These are phyloP conservation scores for Leptopilina clavipes DNA, from an alignment of 1,140 invertebrate species.

Conservation along the genomic window DNA sequence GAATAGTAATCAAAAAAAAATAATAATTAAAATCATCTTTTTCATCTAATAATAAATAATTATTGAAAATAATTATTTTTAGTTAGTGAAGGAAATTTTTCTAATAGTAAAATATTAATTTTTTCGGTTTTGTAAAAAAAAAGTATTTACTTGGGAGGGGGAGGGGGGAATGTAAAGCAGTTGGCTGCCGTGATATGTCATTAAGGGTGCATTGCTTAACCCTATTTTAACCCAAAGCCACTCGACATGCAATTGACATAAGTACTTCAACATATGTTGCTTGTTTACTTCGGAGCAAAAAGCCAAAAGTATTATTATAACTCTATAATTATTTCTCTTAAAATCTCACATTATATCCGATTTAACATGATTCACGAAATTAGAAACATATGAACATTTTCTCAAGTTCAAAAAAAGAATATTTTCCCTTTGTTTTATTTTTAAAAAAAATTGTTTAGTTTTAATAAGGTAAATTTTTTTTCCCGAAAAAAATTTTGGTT, in stretches of 20 bases:
- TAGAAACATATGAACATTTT: background rate
- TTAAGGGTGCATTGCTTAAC: conserved; percentile 65
- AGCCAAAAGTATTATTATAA: conserved; percentile 2
- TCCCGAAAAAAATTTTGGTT: too few species aligned
- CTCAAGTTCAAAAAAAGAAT: too few species aligned
- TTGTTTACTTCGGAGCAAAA: background rate
- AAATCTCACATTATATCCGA: background rate
- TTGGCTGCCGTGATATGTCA: conserved; percentile 49
- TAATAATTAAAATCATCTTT: too few species aligned
- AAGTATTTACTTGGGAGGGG: background rate
- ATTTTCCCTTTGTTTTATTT: too few species aligned
- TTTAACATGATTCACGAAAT: background rate
- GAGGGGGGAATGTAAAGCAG: conserved; percentile 35
- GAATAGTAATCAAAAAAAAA: too few species aligned
- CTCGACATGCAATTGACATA: conserved; percentile 40
- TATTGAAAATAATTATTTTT: too few species aligned
- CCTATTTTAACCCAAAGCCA: conserved; percentile 51
- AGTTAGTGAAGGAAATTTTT: background rate
- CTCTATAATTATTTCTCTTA: conserved; percentile 1
- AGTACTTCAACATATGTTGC: conserved; percentile 54
- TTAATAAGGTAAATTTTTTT: too few species aligned
- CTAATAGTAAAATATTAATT: too few species aligned
- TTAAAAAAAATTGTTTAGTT: too few species aligned
- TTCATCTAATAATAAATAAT: too few species aligned
- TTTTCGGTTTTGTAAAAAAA: background rate